Base-by-base conservation (phyloP, 2,797 vertebrate genomes). In the Melanotaenia trifasciata region DNA sequence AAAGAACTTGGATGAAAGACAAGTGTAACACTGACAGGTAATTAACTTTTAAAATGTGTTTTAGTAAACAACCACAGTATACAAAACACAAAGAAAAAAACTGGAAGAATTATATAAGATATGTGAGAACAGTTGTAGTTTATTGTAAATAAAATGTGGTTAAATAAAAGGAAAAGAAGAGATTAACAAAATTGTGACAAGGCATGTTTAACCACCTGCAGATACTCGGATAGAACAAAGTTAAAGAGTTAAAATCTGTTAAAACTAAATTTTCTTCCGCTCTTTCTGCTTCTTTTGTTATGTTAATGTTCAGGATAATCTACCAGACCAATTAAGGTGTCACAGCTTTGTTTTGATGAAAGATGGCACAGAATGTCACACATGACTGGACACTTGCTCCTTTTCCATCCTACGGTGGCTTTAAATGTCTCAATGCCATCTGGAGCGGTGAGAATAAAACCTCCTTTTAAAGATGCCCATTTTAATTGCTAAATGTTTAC, bases 401-500 rank as follows among this genome's bases (percentile, higher is more conserved):
- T 80, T 84, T 87, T 78, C 88, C 78, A 84, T 91, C 84, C 79
- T 71, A 77, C 76, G 28, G 80, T 80, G 85, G 76, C 85, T 72
- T 86, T 87, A 85, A 90, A 91, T 82, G 86, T 87, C 88, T 91
- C 90, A 70, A 64, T 80, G 83, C 89, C 91, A 92, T 92, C 90
- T 93, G 92, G 88, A 84, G 83, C 72, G 47, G 45, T 3, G 12
- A 38, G 69, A 86, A 80, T 61, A 70, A 76, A 83, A 74, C 30
- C 65, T 64, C 60, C 79, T 81, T 91, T 85, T 84, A 79, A 89
- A 86, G 80, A 89, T 75, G 73, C 83, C 66, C 71, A 61, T 89
- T 92, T 91, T 91, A 93, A 92, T 91, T 91, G 88, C 91, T 88
- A 90, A 94, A 94, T 92, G 90, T 92, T 92, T 92, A 90, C 88